phyloP scores from a whole-genome alignment of 1,140 invertebrate species.

The Globodera ellingtonae region DNA sequence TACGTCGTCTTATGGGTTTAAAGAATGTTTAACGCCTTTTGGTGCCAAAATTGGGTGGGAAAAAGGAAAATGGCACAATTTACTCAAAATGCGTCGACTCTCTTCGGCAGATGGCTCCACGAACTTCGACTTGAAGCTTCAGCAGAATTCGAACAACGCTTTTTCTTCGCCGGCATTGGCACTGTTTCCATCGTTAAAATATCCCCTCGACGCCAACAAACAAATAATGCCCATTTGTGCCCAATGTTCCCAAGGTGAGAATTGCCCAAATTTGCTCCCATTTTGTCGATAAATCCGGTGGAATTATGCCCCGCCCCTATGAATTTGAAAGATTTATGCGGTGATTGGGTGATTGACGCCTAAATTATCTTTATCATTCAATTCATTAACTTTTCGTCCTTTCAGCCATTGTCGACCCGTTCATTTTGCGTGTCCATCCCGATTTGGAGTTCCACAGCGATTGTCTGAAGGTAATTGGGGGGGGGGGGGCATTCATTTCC shows the following conservation, averaged over 20 bases:
- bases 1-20: not conserved
- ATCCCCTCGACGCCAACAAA: not conserved
- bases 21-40: not conserved
- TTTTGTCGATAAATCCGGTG: not conserved
- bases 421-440: constrained; percentile 36
- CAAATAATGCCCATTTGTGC: constrained; percentile 11
- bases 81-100: too few species aligned
- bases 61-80: too few species aligned
- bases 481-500: not conserved
- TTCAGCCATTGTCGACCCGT: constrained; percentile 40
- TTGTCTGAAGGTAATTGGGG: constrained; percentile 28
- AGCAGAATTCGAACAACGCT: not conserved
- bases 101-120: not conserved
- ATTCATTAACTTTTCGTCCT: not conserved
- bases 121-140: not conserved
- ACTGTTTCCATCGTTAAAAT: not conserved
- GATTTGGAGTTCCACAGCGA: constrained; percentile 38
- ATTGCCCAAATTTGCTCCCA: not conserved
- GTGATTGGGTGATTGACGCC: not conserved
- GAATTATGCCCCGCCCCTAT: too few species aligned
- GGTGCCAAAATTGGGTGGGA: not conserved
- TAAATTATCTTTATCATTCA: not conserved
- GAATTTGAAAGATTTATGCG: not conserved
- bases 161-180: not conserved
- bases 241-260: constrained; percentile 1